phyloP scores from a whole-genome alignment of 2,113 vertebrate species.

The Cyprinodon tularosa region DNA sequence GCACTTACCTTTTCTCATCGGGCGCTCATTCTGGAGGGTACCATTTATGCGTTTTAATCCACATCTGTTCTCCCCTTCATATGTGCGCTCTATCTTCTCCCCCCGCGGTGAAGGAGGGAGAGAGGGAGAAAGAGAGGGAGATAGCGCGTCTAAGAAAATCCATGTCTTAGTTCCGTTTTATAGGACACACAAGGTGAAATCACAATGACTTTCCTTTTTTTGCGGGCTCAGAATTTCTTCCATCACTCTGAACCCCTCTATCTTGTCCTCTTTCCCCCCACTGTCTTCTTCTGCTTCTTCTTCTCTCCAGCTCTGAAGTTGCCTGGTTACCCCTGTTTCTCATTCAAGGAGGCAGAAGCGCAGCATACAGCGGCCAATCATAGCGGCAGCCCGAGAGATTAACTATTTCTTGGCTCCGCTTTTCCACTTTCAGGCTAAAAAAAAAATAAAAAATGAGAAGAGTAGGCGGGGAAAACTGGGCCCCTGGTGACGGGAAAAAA shows the following conservation, averaged over 20 bases:
- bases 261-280: conserved; percentile 12
- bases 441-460: conserved; percentile 58
- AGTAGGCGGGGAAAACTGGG: conserved; percentile 72
- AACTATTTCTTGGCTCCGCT: conserved; percentile 78
- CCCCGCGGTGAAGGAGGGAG: conserved; percentile 31
- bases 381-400: conserved; percentile 71
- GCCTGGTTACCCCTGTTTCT: conserved; percentile 77
- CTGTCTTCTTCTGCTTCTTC: conserved; percentile 16
- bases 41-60: conserved; percentile 72
- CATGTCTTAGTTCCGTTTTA: conserved; percentile 75
- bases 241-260: conserved; percentile 42
- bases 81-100: conserved; percentile 61
- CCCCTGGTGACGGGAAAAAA: conserved; percentile 61
- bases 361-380: conserved; percentile 74
- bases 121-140: conserved; percentile 19
- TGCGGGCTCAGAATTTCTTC: conserved; percentile 42
- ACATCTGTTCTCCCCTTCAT: conserved; percentile 69
- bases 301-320: conserved; percentile 69
- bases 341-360: conserved; percentile 75
- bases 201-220: conserved; percentile 43
- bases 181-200: conserved; percentile 60
- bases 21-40: conserved; percentile 49
- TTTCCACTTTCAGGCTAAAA: conserved; percentile 62
- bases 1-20: conserved; percentile 69
- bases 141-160: conserved; percentile 65